Evolutionary conservation across 2,888 invertebrate species (phyloP).

Genomic region (Pristionchus exspectatus): DNA sequence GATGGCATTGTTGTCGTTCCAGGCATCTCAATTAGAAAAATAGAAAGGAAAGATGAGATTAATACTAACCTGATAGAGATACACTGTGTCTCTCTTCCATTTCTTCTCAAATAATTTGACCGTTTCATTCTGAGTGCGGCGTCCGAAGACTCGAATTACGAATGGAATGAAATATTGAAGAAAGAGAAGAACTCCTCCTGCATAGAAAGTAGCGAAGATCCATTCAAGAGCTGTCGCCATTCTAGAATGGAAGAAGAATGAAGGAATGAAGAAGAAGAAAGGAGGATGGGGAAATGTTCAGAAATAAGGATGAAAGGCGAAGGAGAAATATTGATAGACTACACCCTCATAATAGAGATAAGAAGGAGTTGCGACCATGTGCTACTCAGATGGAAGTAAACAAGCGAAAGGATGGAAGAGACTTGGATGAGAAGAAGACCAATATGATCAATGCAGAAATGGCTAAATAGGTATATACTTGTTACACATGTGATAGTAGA

Average conservation of each 20-base stretch:
- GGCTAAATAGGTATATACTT: neutral
- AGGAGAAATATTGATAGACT: constrained; percentile 2
- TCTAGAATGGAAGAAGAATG: neutral
- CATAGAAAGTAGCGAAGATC: constrained; percentile 31
- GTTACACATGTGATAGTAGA: neutral
- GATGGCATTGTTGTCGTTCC: neutral
- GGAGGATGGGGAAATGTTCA: neutral
- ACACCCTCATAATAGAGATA: constrained; percentile 15
- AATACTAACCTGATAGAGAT: constrained; percentile 47
- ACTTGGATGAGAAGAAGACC: neutral
- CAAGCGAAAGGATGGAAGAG: neutral
- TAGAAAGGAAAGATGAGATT: neutral
- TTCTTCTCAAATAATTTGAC: constrained; percentile 47
- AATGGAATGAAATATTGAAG: constrained; percentile 33
- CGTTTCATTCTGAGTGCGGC: neutral
- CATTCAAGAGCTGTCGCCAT: constrained; percentile 23
- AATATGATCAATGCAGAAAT: neutral
- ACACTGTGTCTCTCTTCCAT: constrained; percentile 52
- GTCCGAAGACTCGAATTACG: neutral
- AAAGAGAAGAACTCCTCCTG: constrained; percentile 41
- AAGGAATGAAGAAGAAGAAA: neutral
- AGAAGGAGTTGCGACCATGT: constrained; percentile 19
- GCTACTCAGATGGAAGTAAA: neutral
- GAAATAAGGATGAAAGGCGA: neutral
- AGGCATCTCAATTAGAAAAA: constrained; percentile 1